Evolutionary conservation across 2,888 invertebrate species (phyloP).

Genomic region (Ectropis crepuscularia): DNA sequence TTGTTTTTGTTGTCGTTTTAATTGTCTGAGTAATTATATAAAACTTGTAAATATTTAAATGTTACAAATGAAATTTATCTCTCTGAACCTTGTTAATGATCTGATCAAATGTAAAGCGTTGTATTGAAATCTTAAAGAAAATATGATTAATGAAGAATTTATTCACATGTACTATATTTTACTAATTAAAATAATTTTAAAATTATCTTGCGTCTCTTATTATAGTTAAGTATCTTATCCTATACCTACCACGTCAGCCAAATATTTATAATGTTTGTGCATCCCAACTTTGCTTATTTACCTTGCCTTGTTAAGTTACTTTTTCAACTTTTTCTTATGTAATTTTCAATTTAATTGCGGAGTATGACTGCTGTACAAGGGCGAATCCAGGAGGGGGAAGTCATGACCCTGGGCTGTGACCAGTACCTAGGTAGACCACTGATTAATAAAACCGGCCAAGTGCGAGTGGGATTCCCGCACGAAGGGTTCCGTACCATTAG

Average conservation of each 20-base stretch:
- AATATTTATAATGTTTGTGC: too few relatives aligned
- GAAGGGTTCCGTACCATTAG: too few relatives aligned
- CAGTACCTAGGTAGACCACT: too few relatives aligned
- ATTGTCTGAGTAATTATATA: background rate
- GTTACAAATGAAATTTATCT: constrained; percentile 6
- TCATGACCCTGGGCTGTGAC: too few relatives aligned
- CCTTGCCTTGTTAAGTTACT: too few relatives aligned
- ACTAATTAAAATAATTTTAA: constrained; percentile 31
- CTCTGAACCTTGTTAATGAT: constrained; percentile 13
- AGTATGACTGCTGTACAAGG: too few relatives aligned
- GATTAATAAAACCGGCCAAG: too few relatives aligned
- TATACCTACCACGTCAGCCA: too few relatives aligned
- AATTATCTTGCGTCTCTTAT: background rate
- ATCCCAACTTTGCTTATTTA: constrained; percentile 10
- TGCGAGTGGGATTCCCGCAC: too few relatives aligned
- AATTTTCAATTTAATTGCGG: too few relatives aligned
- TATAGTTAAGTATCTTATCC: too few relatives aligned
- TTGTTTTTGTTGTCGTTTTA: constrained; percentile 1
- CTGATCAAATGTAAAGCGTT: constrained; percentile 21
- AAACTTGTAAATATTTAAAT: constrained; percentile 25
- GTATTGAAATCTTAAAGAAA: constrained; percentile 24
- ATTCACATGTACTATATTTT: constrained; percentile 40
- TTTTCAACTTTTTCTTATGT: background rate
- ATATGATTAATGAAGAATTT: constrained; percentile 38
- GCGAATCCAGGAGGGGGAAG: too few relatives aligned